Base-by-base conservation (phyloP, 53 echinoderm and acorn worm genomes). In the Luidia sarsii region DNA sequence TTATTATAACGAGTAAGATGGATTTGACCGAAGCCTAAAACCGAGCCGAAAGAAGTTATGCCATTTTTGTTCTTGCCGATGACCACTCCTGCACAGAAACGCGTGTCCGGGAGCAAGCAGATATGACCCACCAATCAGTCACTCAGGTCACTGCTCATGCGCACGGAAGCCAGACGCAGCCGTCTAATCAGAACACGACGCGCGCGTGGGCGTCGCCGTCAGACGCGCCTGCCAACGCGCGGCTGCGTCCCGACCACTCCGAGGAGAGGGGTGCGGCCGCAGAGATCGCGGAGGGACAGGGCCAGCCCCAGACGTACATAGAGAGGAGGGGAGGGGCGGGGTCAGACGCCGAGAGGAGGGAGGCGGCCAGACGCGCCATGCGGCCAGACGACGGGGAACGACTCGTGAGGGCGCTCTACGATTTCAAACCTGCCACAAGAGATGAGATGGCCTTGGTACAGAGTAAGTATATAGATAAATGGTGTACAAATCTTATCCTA, bases 381-480 rank as follows among this genome's bases (percentile, higher is more conserved):
- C 50, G 67, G 8, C 85, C 88, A 7, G 49, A 80, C 19, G 83
- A 92, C 10, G 85, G 83, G 1, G 91, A 91, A 81, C 70, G 77
- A 19, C 49, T 82, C 6, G 92, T 89, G 32, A 82, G 72, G 71
- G 86, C 87, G 64, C 82, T 92, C 33, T 92, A 89, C 51, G 82
- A 92, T 36, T 92, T 92, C 64, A 75, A 81, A 48, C 88, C 92
- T 9, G 83, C 83, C 3, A 82, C 81, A n/a, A 54, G 89, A 57
- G 92, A 92, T 43, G 92, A 92, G 65, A 80, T 92, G 34, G 54
- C 68, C 0, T 46, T 92, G 13, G 77, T 67, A 32, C 49, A 53
- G 37, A 57, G 84, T 72, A 28, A 72, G 83, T 27, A 37, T n/a
- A n/a, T n/a, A n/a, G n/a, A n/a, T n/a, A n/a, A n/a, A n/a, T n/a